Evolutionary conservation across 2,113 vertebrate species (phyloP), one percentile per base, ranked within the genome.

Genomic region (Synchiropus splendidus): DNA sequence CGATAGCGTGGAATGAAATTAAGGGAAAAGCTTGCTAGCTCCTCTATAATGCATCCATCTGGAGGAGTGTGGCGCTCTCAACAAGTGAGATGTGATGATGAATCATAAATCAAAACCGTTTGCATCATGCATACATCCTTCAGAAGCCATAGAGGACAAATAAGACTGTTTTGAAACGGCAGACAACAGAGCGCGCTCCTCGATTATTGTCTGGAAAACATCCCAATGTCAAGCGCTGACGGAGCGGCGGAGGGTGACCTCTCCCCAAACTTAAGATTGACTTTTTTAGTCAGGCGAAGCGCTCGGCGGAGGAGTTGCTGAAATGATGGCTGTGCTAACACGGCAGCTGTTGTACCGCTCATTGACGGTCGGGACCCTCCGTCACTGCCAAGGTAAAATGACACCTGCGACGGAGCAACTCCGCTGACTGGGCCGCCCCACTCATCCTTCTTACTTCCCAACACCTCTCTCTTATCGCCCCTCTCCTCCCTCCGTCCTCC

Each of bases 381-480:
- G 61, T 68, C 54, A 55, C 49, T 34, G 9, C 30, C 57, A 35
- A 58, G 43, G 42, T 55, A 54, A 18, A 48, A 64, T 69, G 55
- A 69, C 48, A 45, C 67, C 21, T 46, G 48, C 61, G 64, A 50
- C 48, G 72, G 70, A 51, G 48, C 17, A 58, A 35, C 57, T 36
- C 44, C 43, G 46, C 70, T 64, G 54, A 31, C 40, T 58, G n/a
- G n/a, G n/a, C n/a, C n/a, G n/a, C n/a, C n/a, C n/a, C 8, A 27
- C 57, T 56, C 50, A 31, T 35, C 8, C 61, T 48, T 74, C 74
- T 67, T 59, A 45, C 69, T 58, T 63, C 34, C 30, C 74, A 77
- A 76, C 70, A 72, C 75, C 62, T 67, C 72, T 63, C 57, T 76
- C 72, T 79, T 79, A 79, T 83, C 79, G 66, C 66, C 66, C 74